Percentiles rank a stretch among this genome's conserved stretches.
These are phyloP conservation scores for Stenolophus ochropezus DNA, from an alignment of 2,888 invertebrate species.

Conservation along the genomic window DNA sequence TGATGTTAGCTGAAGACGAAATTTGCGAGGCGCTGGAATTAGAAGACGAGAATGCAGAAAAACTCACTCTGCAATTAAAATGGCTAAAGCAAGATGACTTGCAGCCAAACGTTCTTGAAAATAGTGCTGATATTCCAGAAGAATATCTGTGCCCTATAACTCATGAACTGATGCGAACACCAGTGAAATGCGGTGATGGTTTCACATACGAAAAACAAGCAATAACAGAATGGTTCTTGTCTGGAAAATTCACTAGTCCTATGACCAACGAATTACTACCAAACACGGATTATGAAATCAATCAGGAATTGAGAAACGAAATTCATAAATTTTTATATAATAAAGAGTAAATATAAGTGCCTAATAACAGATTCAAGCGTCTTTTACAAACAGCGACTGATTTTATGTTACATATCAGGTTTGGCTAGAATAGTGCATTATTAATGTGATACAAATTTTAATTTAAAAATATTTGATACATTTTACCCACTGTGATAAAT, in stretches of 20 bases:
- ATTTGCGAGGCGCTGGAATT: constrained; percentile 72
- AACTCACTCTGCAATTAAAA: constrained; percentile 73
- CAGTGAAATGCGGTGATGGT: constrained; percentile 88
- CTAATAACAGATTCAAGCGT: constrained; percentile 18
- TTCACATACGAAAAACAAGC: constrained; percentile 88
- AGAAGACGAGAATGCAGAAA: constrained; percentile 72
- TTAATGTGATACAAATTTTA: constrained; percentile 20
- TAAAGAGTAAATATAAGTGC: constrained; percentile 39
- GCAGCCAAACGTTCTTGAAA: constrained; percentile 66
- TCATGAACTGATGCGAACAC: constrained; percentile 86
- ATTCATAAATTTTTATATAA: constrained; percentile 70
- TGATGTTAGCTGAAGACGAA: constrained; percentile 73
- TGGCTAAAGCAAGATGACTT: constrained; percentile 75
- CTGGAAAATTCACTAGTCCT: constrained; percentile 82
- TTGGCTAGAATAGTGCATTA: constrained; percentile 26
- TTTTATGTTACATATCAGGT: constrained; percentile 13
- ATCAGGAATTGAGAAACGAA: constrained; percentile 69
- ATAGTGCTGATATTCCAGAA: constrained; percentile 76
- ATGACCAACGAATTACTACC: constrained; percentile 71
- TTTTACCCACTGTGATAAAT: constrained; percentile 45
- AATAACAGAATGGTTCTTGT: constrained; percentile 86
- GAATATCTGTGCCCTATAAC: constrained; percentile 90
- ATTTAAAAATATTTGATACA: constrained; percentile 11
- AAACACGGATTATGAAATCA: constrained; percentile 69
- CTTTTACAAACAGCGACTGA: too few species aligned